phyloP scores from a whole-genome alignment of 2,888 invertebrate species.

The Diloba caeruleocephala region DNA sequence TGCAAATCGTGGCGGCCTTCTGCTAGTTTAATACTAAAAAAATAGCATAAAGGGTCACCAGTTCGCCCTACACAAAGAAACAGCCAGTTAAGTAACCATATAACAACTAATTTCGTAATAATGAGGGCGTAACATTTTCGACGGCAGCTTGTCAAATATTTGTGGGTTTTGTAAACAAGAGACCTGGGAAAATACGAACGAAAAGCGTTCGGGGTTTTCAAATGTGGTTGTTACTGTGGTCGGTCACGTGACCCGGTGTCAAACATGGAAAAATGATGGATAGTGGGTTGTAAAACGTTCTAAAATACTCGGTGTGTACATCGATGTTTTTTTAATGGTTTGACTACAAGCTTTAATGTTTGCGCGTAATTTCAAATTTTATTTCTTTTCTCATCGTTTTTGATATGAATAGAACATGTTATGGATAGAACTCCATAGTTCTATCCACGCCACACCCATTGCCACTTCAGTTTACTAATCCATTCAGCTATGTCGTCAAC shows the following conservation, averaged over 20 bases:
- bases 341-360: conserved; percentile 7
- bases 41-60: neutral
- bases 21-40: neutral
- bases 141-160: conserved; percentile 40
- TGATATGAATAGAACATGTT: too few species aligned
- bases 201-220: conserved; percentile 5
- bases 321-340: conserved; percentile 20
- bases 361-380: too few species aligned
- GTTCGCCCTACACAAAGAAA: conserved; percentile 12
- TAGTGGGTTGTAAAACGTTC: conserved; percentile 9
- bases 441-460: too few species aligned
- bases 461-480: too few species aligned
- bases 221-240: conserved; percentile 10
- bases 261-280: conserved; percentile 22
- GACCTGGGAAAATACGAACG: conserved; percentile 8
- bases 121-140: conserved; percentile 19
- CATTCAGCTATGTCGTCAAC: too few species aligned
- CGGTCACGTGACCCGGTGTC: conserved; percentile 8
- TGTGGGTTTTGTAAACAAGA: conserved; percentile 28
- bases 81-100: neutral
- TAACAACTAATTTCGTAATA: conserved; percentile 35
- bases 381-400: too few species aligned
- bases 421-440: too few species aligned
- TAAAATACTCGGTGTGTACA: conserved; percentile 7
- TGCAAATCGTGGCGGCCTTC: too few species aligned